Conservation (phyloP, 1,140 invertebrate genomes). For the Drosophila paulistorum region DNA sequence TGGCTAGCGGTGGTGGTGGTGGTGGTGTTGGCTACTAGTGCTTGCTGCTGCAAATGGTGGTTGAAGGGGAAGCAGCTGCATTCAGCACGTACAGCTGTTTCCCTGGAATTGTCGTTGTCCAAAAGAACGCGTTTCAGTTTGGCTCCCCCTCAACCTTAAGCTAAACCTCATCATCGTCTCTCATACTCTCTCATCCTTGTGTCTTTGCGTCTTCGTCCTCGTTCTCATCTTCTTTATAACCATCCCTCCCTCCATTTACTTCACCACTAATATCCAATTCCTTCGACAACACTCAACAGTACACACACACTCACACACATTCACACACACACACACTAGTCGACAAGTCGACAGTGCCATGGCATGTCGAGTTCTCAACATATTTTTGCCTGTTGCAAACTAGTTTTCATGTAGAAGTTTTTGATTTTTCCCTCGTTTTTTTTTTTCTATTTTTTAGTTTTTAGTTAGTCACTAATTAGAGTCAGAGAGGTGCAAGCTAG, state of each 20-base stretch:
- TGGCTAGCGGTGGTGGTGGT: constrained; percentile 15
- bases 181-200: neutral
- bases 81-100: constrained; percentile 62
- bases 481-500: constrained; percentile 18
- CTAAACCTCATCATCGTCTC: neutral
- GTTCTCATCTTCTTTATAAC: neutral
- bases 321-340: constrained; percentile 3
- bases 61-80: constrained; percentile 61
- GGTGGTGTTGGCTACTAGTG: neutral
- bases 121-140: constrained; percentile 46
- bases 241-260: neutral
- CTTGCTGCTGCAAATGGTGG: constrained; percentile 10
- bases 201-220: neutral
- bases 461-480: constrained; percentile 50
- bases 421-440: constrained; percentile 7
- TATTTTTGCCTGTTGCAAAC: constrained; percentile 54
- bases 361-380: constrained; percentile 52
- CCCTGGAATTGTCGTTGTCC: constrained; percentile 63
- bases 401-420: constrained; percentile 36
- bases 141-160: constrained; percentile 13
- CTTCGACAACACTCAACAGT: constrained; percentile 24
- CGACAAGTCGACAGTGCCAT: constrained; percentile 32
- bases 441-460: constrained; percentile 15
- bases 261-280: neutral
- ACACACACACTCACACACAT: neutral